Evolutionary conservation across 2,888 invertebrate species (phyloP).

Genomic region (Pristionchus entomophagus): DNA sequence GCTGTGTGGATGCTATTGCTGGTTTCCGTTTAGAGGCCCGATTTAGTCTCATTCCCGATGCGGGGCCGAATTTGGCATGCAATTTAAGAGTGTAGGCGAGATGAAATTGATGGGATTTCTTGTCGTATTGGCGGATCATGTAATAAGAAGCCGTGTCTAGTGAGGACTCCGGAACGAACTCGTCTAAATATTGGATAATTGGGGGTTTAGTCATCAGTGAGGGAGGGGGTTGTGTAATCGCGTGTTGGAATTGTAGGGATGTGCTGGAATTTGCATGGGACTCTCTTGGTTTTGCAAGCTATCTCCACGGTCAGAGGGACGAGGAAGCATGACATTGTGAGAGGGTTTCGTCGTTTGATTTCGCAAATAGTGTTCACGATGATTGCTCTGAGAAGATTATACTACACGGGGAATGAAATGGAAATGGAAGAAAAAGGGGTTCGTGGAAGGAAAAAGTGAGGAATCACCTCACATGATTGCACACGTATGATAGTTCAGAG

Average conservation of each 20-base stretch:
- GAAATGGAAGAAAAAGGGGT: not conserved
- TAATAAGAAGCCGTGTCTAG: not conserved
- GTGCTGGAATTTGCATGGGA: not conserved
- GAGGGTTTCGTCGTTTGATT: not conserved
- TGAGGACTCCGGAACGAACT: conserved; percentile 11
- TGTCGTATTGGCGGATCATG: not conserved
- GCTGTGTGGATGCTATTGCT: too few species aligned
- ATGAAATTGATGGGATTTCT: conserved; percentile 16
- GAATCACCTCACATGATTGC: not conserved
- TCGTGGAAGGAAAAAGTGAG: not conserved
- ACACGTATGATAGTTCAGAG: not conserved
- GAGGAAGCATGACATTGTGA: not conserved
- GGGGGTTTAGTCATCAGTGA: conserved; percentile 3
- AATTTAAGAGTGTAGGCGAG: conserved; percentile 36
- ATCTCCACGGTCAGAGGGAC: not conserved
- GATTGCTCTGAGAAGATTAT: not conserved
- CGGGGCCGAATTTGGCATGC: not conserved
- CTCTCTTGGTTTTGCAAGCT: not conserved
- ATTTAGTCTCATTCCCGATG: not conserved
- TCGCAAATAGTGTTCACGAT: not conserved
- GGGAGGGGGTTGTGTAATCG: not conserved
- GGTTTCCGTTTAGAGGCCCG: not conserved
- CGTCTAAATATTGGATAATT: not conserved
- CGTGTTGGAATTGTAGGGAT: not conserved
- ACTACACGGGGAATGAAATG: not conserved